Base-by-base conservation (phyloP, 2,797 vertebrate genomes). In the Fundulus diaphanus region DNA sequence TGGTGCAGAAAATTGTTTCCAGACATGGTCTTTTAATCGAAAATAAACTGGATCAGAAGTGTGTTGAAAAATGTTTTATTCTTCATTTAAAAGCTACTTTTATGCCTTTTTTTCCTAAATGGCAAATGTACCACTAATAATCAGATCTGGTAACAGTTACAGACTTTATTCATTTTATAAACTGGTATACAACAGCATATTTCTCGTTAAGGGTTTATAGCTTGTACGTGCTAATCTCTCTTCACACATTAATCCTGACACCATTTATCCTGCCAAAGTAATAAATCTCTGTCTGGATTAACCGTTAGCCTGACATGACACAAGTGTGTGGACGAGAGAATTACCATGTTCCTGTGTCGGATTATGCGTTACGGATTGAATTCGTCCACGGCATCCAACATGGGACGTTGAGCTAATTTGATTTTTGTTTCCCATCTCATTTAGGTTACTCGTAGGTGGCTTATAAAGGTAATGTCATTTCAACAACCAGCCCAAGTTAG, bases 241-340 rank as follows among this genome's bases (percentile, higher is more conserved):
- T 68, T 81, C 76, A 73, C 65, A 68, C 82, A 86, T 77, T 78
- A 88, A 85, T 87, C 83, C 82, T 78, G 33, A 74, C n/a, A 20
- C 31, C 51, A 72, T 66, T 79, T 4, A 56, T 56, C 22, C 82
- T 84, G 82, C 87, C 86, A 85, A 72, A 72, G 72, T 44, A 68
- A 87, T 88, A 88, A 83, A 84, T 87, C 80, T 78, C 61, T 71
- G 75, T 42, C 44, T 78, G 84, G 86, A 89, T 89, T 88, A 89
- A 81, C 81, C 77, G 77, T 76, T 78, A 77, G 48, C 74, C 72
- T 74, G 61, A 66, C 29, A 44, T 81, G 81, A 76, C 68, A 76
- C 56, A 9, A 12, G 61, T 80, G 68, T 73, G 68, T 44, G 74
- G 61, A 52, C 37, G 9, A 40, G 42, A 48, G 90, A 87, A 87